Evolutionary conservation across 2,888 invertebrate genomes (phyloP), one percentile per base, ranked within the genome.

Genomic region (Heliothis peltigera): DNA sequence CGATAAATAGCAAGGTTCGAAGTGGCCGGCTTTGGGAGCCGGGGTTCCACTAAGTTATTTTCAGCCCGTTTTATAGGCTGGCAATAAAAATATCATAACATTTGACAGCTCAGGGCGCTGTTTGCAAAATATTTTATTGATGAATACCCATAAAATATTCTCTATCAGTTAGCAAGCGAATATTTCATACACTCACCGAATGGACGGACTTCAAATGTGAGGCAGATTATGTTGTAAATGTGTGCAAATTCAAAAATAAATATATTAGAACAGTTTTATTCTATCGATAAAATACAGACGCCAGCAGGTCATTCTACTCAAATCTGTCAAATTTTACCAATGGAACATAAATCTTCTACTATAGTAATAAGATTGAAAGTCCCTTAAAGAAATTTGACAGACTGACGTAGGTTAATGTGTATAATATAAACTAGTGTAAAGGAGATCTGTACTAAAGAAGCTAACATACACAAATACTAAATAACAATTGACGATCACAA

Each of bases 1-100:
- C 32, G 10, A 28, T 28, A 28, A 28, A 46, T 18, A 12, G 15
- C 8, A 54, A 32, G n/a, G 39, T n/a, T n/a, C 19, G 12, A 12
- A 7, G 15, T 72, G 68, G 73, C 57, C 62, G 51, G 25, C n/a
- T 63, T 25, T 62, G 60, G 77, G 72, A 71, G 63, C 75, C 60
- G 62, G 53, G 43, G 39, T 44, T 48, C 48, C 52, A 47, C 61
- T 47, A 64, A 74, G 73, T 68, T 71, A 77, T 74, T 78, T 77
- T 57, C 42, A 72, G 61, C 58, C 46, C 48, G 49, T 71, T 81
- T 82, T 82, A 83, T 77, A 52, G 65, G 47, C 44, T 32, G 6
- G 67, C 71, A 76, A 81, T 83, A 82, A 83, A 83, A 83, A 78
- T 73, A 77, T 74, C 77, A 79, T 83, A 78, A 80, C 64, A 71